phyloP scores from a whole-genome alignment of 2,797 vertebrate genomes.

The Galago senegalensis region DNA sequence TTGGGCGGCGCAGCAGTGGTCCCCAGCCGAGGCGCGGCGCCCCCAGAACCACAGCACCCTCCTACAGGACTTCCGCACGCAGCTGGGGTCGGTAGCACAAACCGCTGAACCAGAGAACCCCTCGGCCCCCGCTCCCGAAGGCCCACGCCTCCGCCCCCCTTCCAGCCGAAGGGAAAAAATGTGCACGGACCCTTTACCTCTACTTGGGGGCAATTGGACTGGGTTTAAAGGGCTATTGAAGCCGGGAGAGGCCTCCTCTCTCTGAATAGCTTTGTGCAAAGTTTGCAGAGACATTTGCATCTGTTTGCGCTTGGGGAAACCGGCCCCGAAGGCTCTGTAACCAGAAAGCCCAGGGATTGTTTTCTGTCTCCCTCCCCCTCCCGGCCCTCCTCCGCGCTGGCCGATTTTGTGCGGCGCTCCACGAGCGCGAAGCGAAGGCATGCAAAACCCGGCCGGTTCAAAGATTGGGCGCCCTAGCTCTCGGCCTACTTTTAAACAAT shows the following conservation, averaged over 20 bases:
- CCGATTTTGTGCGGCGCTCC: conserved; percentile 58
- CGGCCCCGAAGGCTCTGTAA: conserved; percentile 85
- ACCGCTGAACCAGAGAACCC: conserved; percentile 80
- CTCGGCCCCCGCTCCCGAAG: neutral
- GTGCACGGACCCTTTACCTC: conserved; percentile 94
- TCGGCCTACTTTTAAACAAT: conserved; percentile 90
- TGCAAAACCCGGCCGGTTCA: conserved; percentile 76
- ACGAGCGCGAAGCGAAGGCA: conserved; percentile 79
- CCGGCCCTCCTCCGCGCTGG: neutral
- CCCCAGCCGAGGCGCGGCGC: conserved; percentile 32
- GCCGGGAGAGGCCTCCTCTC: conserved; percentile 91
- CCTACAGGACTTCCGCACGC: conserved; percentile 62
- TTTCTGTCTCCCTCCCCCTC: conserved; percentile 25
- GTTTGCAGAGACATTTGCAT: conserved; percentile 96
- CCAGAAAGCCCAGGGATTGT: conserved; percentile 83
- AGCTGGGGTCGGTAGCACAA: conserved; percentile 85
- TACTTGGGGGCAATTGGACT: conserved; percentile 92
- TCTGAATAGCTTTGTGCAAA: conserved; percentile 92
- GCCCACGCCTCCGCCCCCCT: conserved; percentile 47
- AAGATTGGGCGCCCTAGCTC: conserved; percentile 85
- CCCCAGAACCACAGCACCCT: neutral
- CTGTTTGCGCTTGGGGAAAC: conserved; percentile 94
- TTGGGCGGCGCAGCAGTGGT: neutral
- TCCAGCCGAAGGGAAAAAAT: conserved; percentile 90
- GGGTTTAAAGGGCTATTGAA: conserved; percentile 96